These are phyloP conservation scores for Setophaga petechia DNA, from an alignment of 2,113 vertebrate species.

Conservation along the genomic window DNA sequence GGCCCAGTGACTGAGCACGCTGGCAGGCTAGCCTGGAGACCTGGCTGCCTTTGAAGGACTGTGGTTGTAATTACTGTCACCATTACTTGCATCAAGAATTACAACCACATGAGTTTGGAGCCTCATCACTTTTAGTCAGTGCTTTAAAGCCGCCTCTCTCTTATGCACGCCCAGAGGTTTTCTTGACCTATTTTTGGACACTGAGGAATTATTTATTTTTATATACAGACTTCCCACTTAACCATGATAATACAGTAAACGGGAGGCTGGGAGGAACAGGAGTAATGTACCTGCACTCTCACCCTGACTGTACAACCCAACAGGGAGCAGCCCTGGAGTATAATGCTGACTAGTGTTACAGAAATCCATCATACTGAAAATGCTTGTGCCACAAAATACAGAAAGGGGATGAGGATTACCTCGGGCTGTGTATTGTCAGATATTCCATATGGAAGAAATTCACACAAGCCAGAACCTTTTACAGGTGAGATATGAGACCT, in stretches of 20 bases:
- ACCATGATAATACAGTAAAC: not conserved
- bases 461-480: not conserved
- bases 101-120: not conserved
- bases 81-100: constrained; percentile 39
- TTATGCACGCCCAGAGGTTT: not conserved
- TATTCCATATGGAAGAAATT: not conserved
- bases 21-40: constrained; percentile 3
- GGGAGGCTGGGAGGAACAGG: not conserved
- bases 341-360: not conserved
- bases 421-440: not conserved
- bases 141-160: not conserved
- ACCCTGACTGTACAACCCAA: not conserved
- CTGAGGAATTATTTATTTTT: not conserved
- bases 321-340: not conserved
- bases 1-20: not conserved
- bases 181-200: constrained; percentile 41
- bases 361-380: not conserved
- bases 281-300: not conserved
- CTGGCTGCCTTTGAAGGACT: not conserved
- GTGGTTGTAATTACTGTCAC: constrained; percentile 50
- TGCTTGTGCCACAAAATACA: not conserved
- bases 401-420: not conserved
- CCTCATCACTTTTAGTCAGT: constrained; percentile 17
- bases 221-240: not conserved
- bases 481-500: not conserved